Percentiles rank a stretch among this genome's conserved stretches.
Conservation (phyloP, 2,888 invertebrate species). For the Perithous albicinctus region DNA sequence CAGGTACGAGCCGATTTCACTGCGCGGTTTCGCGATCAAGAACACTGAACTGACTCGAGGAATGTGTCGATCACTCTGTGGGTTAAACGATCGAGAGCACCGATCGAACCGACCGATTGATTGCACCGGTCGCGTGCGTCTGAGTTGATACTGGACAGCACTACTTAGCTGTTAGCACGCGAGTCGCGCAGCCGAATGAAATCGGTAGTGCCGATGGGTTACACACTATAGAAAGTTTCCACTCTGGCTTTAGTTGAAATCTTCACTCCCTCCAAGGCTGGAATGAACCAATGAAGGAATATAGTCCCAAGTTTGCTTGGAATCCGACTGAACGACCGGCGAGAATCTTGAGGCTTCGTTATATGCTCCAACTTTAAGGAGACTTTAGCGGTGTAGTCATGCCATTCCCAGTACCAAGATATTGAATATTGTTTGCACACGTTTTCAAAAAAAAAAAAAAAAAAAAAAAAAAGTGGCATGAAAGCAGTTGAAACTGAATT, state of each 20-base stretch:
- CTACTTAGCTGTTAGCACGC: constrained; percentile 1
- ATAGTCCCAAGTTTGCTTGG: not conserved
- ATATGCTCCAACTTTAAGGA: too few species aligned
- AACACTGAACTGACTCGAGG: not conserved
- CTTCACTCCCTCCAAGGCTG: not conserved
- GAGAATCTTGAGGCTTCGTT: not conserved
- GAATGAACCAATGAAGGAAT: constrained; percentile 7
- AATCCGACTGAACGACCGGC: not conserved
- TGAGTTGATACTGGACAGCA: not conserved
- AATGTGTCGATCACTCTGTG: constrained; percentile 15
- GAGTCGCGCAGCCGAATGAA: not conserved
- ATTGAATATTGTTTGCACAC: too few species aligned
- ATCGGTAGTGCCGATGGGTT: constrained; percentile 24
- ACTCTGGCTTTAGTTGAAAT: not conserved
- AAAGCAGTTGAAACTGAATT: too few species aligned
- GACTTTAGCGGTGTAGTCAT: too few species aligned
- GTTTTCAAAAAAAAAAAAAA: too few species aligned
- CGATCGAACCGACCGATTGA: constrained; percentile 27
- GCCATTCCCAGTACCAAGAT: too few species aligned
- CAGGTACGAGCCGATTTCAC: not conserved
- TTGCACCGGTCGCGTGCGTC: constrained; percentile 21
- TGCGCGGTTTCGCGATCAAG: not conserved
- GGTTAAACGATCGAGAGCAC: constrained; percentile 2
- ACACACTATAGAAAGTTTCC: constrained; percentile 14
- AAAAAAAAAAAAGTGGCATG: too few species aligned